Percentiles rank a stretch among this genome's conserved stretches.
Evolutionary conservation across 2,797 vertebrate species (phyloP).

Genomic region (Xenopus petersii): DNA sequence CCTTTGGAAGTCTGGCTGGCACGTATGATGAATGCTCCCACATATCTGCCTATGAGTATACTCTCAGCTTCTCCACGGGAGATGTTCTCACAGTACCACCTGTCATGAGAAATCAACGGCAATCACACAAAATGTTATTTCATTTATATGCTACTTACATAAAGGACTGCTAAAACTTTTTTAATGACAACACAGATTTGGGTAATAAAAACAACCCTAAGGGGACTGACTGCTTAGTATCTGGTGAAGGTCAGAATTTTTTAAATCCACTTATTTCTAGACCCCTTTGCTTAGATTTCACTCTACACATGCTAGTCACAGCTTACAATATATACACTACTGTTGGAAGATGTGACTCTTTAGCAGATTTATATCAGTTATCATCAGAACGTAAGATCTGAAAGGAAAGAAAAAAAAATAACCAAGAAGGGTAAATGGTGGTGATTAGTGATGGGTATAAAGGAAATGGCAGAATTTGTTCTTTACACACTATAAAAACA

Average conservation of each 20-base stretch:
- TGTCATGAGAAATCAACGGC: slow-evolving; percentile 44
- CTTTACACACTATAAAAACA: too few species aligned
- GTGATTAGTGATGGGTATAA: background rate
- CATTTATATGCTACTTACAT: background rate
- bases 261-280: too few species aligned
- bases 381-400: slow-evolving; percentile 64
- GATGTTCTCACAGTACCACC: slow-evolving; percentile 79
- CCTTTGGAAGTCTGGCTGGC: slow-evolving; percentile 76
- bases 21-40: slow-evolving; percentile 80
- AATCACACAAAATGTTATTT: background rate
- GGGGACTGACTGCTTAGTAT: too few species aligned
- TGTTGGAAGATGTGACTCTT: too few species aligned
- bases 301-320: too few species aligned
- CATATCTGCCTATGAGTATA: slow-evolving; percentile 67
- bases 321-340: too few species aligned
- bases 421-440: background rate
- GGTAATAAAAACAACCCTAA: too few species aligned
- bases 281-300: too few species aligned
- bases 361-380: slow-evolving; percentile 85
- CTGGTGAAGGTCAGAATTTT: too few species aligned
- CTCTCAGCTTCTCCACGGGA: slow-evolving; percentile 72
- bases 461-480: too few species aligned
- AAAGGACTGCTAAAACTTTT: too few species aligned
- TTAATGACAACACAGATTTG: too few species aligned
- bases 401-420: slow-evolving; percentile 5